Evolutionary conservation across 1,140 invertebrate species (phyloP), one percentile per base, ranked within the genome.

Genomic region (Danaus melanippus): DNA sequence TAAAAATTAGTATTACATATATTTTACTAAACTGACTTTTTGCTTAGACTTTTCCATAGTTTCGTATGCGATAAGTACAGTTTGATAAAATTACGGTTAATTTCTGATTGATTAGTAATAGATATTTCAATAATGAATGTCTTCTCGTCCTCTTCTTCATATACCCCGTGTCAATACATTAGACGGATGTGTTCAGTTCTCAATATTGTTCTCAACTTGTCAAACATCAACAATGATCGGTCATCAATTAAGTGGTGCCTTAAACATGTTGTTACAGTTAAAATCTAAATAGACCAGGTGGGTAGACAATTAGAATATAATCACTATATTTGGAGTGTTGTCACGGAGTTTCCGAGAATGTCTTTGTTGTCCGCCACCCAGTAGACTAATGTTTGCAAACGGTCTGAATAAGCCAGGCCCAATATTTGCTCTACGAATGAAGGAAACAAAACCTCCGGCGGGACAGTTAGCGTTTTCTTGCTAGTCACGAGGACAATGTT

Each of bases 391-490:
- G 82, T 85, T 85, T 85, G 80, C 79, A 79, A 81, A 81, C 81
- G 67, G 42, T 50, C 64, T 80, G 70, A 80, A 81, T 77, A 67
- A 67, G 62, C 64, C 67, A 66, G 69, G 56, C 60, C 74, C 79
- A 84, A 83, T 84, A 84, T 85, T 85, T 85, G 82, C 74, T 59
- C 69, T 82, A 70, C 67, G 82, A 79, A 81, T 78, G 80, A 78
- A 79, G 66, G 76, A 84, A 84, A 86, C 82, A 86, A 86, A 78
- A 72, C 67, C 63, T 62, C 69, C 60, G 60, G 57, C 71, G 74
- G 76, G 76, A 80, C 79, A 79, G 72, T 78, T 79, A 74, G 69
- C 70, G 62, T 71, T 71, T 81, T 74, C 73, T 75, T 74, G 66
- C 50, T 59, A 79, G 58, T 64, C 71, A 71, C 60, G 67, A 60